phyloP scores from a whole-genome alignment of 2,113 vertebrate species.

The Lamprologus speciosus region DNA sequence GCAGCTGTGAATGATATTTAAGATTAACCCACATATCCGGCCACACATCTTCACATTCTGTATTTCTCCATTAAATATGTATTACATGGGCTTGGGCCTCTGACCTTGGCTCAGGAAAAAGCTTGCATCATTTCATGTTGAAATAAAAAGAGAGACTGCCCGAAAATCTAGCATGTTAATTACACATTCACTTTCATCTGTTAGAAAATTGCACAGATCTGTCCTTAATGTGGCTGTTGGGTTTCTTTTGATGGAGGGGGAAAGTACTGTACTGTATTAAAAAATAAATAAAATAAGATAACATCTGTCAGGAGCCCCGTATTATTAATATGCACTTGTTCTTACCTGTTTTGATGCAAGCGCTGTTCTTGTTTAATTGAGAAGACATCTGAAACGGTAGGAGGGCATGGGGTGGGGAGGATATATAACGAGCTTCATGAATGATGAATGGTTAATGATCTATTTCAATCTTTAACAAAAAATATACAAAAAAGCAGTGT shows the following conservation, averaged over 20 bases:
- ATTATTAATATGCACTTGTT: background rate
- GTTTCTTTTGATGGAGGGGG: conserved; percentile 8
- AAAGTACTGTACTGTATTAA: background rate
- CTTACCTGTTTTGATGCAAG: conserved; percentile 2
- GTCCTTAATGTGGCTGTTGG: conserved; percentile 9
- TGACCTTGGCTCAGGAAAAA: conserved; percentile 85
- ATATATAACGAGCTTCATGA: background rate
- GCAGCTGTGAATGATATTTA: background rate
- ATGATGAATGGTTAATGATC: background rate
- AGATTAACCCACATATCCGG: conserved; percentile 29
- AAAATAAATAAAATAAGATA: background rate
- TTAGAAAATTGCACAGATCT: conserved; percentile 19
- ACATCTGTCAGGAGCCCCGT: conserved; percentile 18
- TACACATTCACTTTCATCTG: conserved; percentile 91
- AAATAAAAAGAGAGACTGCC: conserved; percentile 88
- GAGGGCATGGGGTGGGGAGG: background rate
- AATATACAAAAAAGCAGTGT: background rate
- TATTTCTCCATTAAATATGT: conserved; percentile 85
- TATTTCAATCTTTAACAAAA: background rate
- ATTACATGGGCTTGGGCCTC: conserved; percentile 56
- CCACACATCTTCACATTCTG: conserved; percentile 41
- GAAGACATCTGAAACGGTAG: background rate
- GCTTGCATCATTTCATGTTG: conserved; percentile 86
- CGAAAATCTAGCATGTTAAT: conserved; percentile 91
- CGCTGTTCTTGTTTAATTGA: background rate